Conservation (phyloP, 2,888 invertebrate genomes). For the Mesoligia furuncula region DNA sequence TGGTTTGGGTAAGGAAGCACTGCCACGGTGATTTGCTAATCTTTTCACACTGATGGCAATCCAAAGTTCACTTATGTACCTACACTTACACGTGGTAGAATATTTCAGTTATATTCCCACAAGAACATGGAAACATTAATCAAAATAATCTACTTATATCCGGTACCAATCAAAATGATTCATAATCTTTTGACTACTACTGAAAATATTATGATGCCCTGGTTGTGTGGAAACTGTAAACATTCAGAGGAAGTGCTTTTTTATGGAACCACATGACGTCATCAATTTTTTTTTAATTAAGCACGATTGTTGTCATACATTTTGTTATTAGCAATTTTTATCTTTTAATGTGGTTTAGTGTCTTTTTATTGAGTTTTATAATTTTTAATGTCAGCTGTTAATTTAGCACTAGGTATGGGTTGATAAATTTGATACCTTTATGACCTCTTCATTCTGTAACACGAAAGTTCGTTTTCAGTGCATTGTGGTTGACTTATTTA, state of each 20-base stretch:
- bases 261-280: constrained; percentile 41
- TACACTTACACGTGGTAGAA: background rate
- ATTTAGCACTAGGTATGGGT: background rate
- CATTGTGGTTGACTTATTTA: too few species aligned
- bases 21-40: too few species aligned
- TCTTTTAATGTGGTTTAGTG: background rate
- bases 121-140: constrained; percentile 65
- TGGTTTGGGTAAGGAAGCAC: too few species aligned
- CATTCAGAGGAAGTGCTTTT: constrained; percentile 52
- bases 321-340: constrained; percentile 15
- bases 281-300: background rate
- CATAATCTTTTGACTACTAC: constrained; percentile 54
- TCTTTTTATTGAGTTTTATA: background rate
- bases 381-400: background rate
- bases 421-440: background rate
- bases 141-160: constrained; percentile 65
- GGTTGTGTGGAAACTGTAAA: constrained; percentile 50
- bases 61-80: background rate
- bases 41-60: background rate
- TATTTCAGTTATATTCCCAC: constrained; percentile 31
- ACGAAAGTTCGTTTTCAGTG: background rate
- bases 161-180: constrained; percentile 66
- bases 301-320: background rate
- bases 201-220: constrained; percentile 67
- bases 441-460: background rate